Evolutionary conservation across 2,797 vertebrate genomes (phyloP), one percentile per base, ranked within the genome.

Genomic region (Halcyon leucocephala): DNA sequence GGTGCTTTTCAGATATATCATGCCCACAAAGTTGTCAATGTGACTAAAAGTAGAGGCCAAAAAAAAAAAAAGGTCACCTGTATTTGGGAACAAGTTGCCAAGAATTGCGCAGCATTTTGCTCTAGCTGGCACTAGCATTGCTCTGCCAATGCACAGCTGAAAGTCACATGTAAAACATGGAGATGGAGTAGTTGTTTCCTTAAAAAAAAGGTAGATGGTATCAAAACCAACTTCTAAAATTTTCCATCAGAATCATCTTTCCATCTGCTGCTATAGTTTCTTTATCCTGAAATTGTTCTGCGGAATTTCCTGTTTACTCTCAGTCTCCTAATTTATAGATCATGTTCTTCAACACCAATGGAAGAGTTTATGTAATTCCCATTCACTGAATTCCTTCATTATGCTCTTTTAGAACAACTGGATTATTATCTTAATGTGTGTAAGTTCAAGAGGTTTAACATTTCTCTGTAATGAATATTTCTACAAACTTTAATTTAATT

Each of bases 281-380:
- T 96, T 93, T 93, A 94, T 96, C 95, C 96, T 97, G 95, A 97
- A 97, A 97, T 96, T 95, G 95, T 97, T 97, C 95, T 96, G 86
- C 95, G 97, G 97, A 97, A 97, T 97, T 97, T 97, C 96, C 97
- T 97, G 96, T 97, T 97, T 97, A 96, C 93, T 94, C 95, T 94
- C 64, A 91, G 90, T 76, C 94, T 95, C 93, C 96, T 92, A 97
- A 97, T 97, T 96, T 97, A 95, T 97, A 96, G 97, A 97, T 97
- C 93, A 91, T 11, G 62, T 96, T 92, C 94, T 92, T 93, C 82
- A 77, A 78, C 82, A 62, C 83, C 71, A 93, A 84, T 91, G 82
- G 80, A 94, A 89, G 83, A 85, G 85, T 95, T 97, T 96, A 94
- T 96, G 95, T 62, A 94, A 95, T 96, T 96, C 64, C 67, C 66